Evolutionary conservation across 2,888 invertebrate species (phyloP).

Genomic region (Prosopocoilus inquinatus): DNA sequence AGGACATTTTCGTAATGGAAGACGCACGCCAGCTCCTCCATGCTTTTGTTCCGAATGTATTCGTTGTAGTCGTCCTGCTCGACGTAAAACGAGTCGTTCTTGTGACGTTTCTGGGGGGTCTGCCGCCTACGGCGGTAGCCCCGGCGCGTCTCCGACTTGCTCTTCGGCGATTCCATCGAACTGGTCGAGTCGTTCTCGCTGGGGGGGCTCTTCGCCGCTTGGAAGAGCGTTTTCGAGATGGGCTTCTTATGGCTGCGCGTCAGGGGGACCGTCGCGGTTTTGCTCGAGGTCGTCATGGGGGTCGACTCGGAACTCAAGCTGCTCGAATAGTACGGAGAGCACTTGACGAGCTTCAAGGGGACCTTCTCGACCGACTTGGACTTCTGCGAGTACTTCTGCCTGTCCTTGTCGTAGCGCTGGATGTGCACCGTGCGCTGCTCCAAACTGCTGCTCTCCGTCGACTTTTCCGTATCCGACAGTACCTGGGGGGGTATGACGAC

Average conservation of each 20-base stretch:
- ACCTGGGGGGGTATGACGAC: constrained; percentile 54
- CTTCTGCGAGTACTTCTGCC: constrained; percentile 44
- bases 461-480: constrained; percentile 52
- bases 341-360: constrained; percentile 60
- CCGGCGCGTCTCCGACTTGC: constrained; percentile 53
- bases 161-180: constrained; percentile 67
- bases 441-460: constrained; percentile 53
- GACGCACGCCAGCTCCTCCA: constrained; percentile 45
- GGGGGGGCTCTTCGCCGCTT: constrained; percentile 66
- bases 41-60: constrained; percentile 42
- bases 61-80: constrained; percentile 45
- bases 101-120: constrained; percentile 57
- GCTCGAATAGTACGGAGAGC: constrained; percentile 74
- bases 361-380: constrained; percentile 48
- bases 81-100: constrained; percentile 48
- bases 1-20: constrained; percentile 41
- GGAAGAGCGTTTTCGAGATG: constrained; percentile 58
- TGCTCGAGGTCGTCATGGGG: constrained; percentile 65
- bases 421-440: constrained; percentile 50
- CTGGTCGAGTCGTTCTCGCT: constrained; percentile 76
- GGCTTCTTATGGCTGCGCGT: constrained; percentile 51
- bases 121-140: constrained; percentile 69
- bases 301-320: constrained; percentile 74
- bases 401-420: constrained; percentile 46
- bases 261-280: constrained; percentile 53